Conservation (phyloP, 2,888 invertebrate species). For the Lissonota sp. region DNA sequence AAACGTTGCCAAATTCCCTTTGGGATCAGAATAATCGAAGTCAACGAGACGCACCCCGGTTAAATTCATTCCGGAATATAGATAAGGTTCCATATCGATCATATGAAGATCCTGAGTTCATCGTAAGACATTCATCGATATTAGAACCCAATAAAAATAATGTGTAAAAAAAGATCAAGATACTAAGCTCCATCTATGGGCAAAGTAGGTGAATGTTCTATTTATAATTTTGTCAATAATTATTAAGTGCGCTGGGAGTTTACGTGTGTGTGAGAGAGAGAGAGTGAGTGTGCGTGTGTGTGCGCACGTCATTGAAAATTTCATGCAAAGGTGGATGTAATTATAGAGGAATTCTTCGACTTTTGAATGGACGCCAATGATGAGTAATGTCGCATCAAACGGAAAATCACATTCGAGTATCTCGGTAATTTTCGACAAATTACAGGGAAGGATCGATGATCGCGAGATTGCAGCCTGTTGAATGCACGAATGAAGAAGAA, state of each 20-base stretch:
- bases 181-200: slow-evolving; percentile 61
- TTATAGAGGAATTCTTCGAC: slow-evolving; percentile 72
- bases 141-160: slow-evolving; percentile 4
- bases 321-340: slow-evolving; percentile 73
- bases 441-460: slow-evolving; percentile 35
- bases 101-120: slow-evolving; percentile 90
- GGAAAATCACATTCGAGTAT: slow-evolving; percentile 14
- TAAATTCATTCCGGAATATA: slow-evolving; percentile 92
- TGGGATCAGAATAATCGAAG: slow-evolving; percentile 84
- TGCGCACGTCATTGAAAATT: slow-evolving; percentile 72
- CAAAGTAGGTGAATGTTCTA: slow-evolving; percentile 78
- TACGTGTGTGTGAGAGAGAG: no score
- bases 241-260: slow-evolving; percentile 71
- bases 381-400: slow-evolving; percentile 54
- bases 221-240: slow-evolving; percentile 81
- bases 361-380: slow-evolving; percentile 66
- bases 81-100: slow-evolving; percentile 90
- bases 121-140: not conserved
- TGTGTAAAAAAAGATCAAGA: slow-evolving; percentile 42
- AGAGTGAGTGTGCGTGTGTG: slow-evolving; percentile 69
- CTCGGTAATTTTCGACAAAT: slow-evolving; percentile 39
- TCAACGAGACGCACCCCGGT: slow-evolving; percentile 90
- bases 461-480: not conserved
- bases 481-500: slow-evolving; percentile 7
- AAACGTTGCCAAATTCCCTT: slow-evolving; percentile 4